Conservation (phyloP, 1,140 invertebrate genomes). For the Leptopilina boulardi region DNA sequence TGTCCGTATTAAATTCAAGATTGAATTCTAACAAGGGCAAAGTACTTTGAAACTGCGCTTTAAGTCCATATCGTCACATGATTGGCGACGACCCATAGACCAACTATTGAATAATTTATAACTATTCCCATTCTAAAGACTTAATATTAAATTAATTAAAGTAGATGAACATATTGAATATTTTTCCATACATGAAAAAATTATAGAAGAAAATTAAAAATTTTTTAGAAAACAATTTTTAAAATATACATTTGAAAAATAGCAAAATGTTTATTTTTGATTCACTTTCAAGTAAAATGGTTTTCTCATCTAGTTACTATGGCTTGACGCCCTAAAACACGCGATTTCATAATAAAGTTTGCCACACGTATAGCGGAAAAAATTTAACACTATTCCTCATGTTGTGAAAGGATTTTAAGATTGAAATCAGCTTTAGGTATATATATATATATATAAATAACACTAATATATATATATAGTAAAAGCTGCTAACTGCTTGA, state of each 20-base stretch:
- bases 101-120: background rate
- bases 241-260: too few relatives aligned
- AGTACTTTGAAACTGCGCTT: constrained; percentile 7
- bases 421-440: background rate
- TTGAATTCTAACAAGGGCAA: constrained; percentile 26
- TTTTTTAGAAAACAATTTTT: too few relatives aligned
- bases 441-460: background rate
- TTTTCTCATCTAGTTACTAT: constrained; percentile 55
- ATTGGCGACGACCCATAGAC: background rate
- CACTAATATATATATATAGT: background rate
- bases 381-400: background rate
- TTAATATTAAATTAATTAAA: background rate
- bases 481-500: background rate
- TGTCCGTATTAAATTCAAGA: background rate
- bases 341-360: constrained; percentile 60
- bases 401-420: background rate
- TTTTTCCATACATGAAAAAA: too few relatives aligned
- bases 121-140: background rate
- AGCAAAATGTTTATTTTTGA: constrained; percentile 2
- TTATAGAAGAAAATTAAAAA: too few relatives aligned
- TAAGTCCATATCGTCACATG: background rate
- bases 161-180: background rate
- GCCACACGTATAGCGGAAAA: background rate
- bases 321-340: constrained; percentile 60
- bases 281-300: constrained; percentile 65